Conservation (phyloP, 2,888 invertebrate species). For the Marronus borbonicus region DNA sequence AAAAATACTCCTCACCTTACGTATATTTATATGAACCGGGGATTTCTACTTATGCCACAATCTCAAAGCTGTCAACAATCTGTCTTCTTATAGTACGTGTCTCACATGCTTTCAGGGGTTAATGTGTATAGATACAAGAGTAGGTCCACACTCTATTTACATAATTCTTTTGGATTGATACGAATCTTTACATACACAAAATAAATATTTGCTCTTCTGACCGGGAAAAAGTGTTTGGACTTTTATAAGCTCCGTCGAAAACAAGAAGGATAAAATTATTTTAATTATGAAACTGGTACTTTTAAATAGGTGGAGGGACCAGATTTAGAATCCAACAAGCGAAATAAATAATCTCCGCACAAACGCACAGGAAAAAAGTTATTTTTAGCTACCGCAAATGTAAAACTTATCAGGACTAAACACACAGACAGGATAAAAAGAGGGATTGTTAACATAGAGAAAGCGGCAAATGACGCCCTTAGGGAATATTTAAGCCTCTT, state of each 20-base stretch:
- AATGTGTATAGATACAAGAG: slow-evolving; percentile 35
- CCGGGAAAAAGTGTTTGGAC: not conserved
- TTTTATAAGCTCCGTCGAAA: not conserved
- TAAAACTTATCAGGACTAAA: slow-evolving; percentile 29
- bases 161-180: slow-evolving; percentile 39
- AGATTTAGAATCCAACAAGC: too few relatives aligned
- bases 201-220: slow-evolving; percentile 24
- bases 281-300: not conserved
- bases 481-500: too few relatives aligned
- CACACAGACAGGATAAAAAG: slow-evolving; percentile 22
- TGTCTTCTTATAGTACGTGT: slow-evolving; percentile 41
- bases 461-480: too few relatives aligned
- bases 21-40: not conserved
- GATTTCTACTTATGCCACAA: slow-evolving; percentile 37
- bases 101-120: slow-evolving; percentile 32
- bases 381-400: slow-evolving; percentile 23
- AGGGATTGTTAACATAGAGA: slow-evolving; percentile 21
- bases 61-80: slow-evolving; percentile 36
- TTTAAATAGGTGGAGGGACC: too few relatives aligned
- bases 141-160: slow-evolving; percentile 34
- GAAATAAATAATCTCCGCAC: slow-evolving; percentile 14
- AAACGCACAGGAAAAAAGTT: not conserved
- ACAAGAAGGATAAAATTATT: not conserved
- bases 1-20: not conserved
- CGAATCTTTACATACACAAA: slow-evolving; percentile 29